Percentiles rank a stretch among this genome's conserved stretches.
These are phyloP conservation scores for Rhagium mordax DNA, from an alignment of 2,888 invertebrate genomes.

Conservation along the genomic window DNA sequence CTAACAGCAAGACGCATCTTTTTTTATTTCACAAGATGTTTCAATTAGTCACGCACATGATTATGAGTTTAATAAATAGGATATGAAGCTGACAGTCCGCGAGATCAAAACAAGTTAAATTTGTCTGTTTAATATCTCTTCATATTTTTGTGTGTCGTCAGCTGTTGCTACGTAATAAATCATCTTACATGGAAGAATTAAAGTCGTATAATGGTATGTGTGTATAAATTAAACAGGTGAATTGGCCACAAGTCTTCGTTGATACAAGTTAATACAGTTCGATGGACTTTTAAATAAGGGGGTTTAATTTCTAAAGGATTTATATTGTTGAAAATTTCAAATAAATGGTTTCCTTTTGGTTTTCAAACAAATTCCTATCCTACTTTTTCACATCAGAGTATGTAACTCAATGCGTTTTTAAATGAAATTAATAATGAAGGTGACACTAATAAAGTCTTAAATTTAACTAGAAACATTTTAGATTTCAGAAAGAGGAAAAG, in stretches of 20 bases:
- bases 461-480: too few species aligned
- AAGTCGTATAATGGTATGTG: neutral
- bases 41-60: conserved; percentile 64
- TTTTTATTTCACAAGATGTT: conserved; percentile 56
- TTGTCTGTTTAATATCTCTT: conserved; percentile 50
- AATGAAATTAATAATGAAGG: too few species aligned
- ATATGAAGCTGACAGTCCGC: conserved; percentile 48
- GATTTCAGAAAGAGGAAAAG: too few species aligned
- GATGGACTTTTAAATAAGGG: too few species aligned
- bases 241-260: neutral
- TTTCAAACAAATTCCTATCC: too few species aligned
- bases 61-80: conserved; percentile 54
- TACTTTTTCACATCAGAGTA: too few species aligned
- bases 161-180: conserved; percentile 27
- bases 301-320: too few species aligned
- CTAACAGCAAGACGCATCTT: conserved; percentile 46
- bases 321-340: too few species aligned
- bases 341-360: too few species aligned
- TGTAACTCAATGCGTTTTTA: too few species aligned
- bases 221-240: neutral
- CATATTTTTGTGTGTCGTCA: conserved; percentile 33
- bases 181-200: conserved; percentile 5
- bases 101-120: conserved; percentile 58
- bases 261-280: neutral
- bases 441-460: too few species aligned